Conservation (phyloP, 2,113 vertebrate species). For the Melanerpes aurifrons region DNA sequence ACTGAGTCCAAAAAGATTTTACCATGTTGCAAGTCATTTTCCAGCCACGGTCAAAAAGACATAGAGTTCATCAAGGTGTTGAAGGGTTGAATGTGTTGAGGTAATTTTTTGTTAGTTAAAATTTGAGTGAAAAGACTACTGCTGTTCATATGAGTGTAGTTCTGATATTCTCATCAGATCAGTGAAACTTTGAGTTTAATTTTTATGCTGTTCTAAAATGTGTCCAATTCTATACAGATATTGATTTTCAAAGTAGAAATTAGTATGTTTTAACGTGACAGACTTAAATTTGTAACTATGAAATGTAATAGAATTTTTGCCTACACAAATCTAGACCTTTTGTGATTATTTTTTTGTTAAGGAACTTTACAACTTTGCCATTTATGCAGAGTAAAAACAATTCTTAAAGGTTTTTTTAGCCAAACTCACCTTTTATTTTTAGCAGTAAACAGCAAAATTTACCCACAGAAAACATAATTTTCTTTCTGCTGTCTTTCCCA, state of each 20-base stretch:
- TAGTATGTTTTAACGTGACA: background rate
- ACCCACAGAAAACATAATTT: background rate
- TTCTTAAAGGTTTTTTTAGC: background rate
- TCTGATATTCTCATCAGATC: background rate
- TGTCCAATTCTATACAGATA: background rate
- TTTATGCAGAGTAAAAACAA: background rate
- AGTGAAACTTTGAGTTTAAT: background rate
- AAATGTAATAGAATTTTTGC: slow-evolving; percentile 1
- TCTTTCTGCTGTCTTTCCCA: background rate
- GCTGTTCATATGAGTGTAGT: background rate
- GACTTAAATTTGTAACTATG: background rate
- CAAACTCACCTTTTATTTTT: background rate
- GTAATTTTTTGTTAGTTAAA: background rate
- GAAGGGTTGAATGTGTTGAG: accelerated
- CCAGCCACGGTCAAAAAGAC: background rate
- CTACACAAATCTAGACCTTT: background rate
- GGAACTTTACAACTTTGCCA: background rate
- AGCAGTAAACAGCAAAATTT: background rate
- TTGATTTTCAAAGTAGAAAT: background rate
- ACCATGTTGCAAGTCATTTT: accelerated
- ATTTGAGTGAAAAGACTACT: background rate
- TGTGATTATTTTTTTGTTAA: background rate
- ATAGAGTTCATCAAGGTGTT: background rate
- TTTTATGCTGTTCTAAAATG: background rate
- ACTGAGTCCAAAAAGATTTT: background rate